Conservation (phyloP, 2,797 vertebrate genomes). For the Pipistrellus kuhlii region DNA sequence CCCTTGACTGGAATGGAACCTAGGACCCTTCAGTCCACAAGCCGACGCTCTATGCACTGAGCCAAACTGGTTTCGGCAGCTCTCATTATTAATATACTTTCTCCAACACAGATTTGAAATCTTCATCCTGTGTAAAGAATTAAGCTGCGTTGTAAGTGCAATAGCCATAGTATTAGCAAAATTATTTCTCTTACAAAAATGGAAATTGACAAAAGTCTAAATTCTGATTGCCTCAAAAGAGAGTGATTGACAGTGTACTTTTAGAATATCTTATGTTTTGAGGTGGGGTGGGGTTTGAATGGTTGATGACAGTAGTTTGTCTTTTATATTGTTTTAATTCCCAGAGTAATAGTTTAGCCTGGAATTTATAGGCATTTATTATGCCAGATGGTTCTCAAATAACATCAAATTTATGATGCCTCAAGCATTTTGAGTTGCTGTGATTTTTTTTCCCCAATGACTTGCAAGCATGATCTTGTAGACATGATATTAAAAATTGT, state of each 20-base stretch:
- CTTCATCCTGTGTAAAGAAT: neutral
- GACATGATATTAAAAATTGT: neutral
- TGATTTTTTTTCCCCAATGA: slow-evolving; percentile 14
- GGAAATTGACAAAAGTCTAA: slow-evolving; percentile 23
- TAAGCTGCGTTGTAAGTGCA: neutral
- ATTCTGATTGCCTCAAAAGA: neutral
- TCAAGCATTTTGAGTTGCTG: neutral
- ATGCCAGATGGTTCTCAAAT: neutral
- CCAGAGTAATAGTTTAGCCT: slow-evolving; percentile 1
- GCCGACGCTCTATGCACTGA: too few species aligned
- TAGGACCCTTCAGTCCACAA: too few species aligned
- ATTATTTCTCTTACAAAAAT: neutral
- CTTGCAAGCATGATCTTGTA: neutral
- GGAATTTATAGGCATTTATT: neutral
- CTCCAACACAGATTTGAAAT: neutral
- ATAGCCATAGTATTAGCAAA: neutral
- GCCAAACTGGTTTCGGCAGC: neutral
- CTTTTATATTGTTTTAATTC: slow-evolving; percentile 38
- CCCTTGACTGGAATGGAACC: too few species aligned
- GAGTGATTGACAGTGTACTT: neutral
- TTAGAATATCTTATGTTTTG: neutral
- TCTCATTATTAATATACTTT: slow-evolving; percentile 37
- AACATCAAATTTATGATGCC: slow-evolving; percentile 20
- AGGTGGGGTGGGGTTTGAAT: neutral
- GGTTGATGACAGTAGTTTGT: neutral